These are phyloP conservation scores for Mesocricetus auratus DNA, from an alignment of 2,113 vertebrate genomes.

Conservation along the genomic window DNA sequence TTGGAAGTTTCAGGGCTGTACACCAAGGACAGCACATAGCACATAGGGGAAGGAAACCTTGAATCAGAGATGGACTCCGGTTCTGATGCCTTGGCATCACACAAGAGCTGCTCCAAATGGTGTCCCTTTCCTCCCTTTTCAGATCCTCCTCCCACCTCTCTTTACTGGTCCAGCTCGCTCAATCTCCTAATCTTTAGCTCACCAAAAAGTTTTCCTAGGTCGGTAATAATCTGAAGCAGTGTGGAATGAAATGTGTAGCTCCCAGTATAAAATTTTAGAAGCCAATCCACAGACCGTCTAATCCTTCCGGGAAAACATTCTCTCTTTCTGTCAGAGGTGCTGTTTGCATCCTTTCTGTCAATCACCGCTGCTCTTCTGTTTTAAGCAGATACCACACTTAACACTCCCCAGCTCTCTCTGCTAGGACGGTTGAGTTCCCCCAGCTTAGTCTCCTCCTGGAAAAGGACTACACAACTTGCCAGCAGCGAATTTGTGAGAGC, in stretches of 20 bases:
- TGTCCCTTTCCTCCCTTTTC: not conserved
- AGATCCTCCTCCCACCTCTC: too few relatives aligned
- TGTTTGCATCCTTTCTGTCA: not conserved
- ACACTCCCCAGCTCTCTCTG: not conserved
- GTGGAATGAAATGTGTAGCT: not conserved
- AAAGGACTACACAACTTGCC: not conserved
- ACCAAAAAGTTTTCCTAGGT: not conserved
- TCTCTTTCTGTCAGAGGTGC: not conserved
- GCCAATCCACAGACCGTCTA: not conserved
- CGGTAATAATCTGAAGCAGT: not conserved
- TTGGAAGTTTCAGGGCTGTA: not conserved
- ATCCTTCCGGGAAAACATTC: not conserved
- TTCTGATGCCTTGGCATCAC: not conserved
- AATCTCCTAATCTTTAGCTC: not conserved
- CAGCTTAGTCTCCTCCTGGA: not conserved
- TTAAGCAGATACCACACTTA: not conserved
- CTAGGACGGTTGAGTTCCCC: not conserved
- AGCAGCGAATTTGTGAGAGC: not conserved
- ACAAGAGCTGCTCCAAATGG: conserved; percentile 49
- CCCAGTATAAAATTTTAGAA: not conserved
- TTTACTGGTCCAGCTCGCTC: not conserved
- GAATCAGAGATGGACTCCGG: too few relatives aligned
- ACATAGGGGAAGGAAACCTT: accelerated
- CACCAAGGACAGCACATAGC: not conserved
- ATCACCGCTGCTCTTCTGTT: not conserved